Conservation (phyloP, 2,113 vertebrate species). For the Nothobranchius kuhntae region DNA sequence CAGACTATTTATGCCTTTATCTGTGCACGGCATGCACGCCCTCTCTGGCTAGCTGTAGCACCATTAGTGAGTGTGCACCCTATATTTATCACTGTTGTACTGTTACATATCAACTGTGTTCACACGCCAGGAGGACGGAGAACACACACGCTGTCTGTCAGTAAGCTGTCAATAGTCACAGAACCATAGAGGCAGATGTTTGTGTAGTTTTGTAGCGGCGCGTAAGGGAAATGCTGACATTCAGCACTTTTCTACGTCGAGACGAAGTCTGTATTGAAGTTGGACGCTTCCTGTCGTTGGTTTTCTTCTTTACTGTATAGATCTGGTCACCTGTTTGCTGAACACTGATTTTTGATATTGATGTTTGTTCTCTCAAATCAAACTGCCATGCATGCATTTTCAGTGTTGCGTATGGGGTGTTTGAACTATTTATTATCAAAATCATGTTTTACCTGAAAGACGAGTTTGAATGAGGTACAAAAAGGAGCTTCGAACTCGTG, state of each 20-base stretch:
- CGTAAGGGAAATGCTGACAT: slow-evolving; percentile 81
- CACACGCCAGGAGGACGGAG: slow-evolving; percentile 38
- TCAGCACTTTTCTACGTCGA: slow-evolving; percentile 73
- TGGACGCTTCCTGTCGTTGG: slow-evolving; percentile 67
- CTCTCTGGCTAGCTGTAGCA: slow-evolving; percentile 59
- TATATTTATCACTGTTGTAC: slow-evolving; percentile 50
- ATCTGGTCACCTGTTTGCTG: slow-evolving; percentile 53
- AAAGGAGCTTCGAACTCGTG: slow-evolving; percentile 71
- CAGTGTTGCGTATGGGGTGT: slow-evolving; percentile 83
- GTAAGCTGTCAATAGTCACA: slow-evolving; percentile 46
- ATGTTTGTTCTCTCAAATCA: slow-evolving; percentile 76
- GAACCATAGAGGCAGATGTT: slow-evolving; percentile 75
- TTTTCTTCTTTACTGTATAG: slow-evolving; percentile 63
- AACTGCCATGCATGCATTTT: slow-evolving; percentile 89
- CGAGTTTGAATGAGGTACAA: slow-evolving; percentile 76
- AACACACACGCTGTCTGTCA: slow-evolving; percentile 50
- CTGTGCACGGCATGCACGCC: slow-evolving; percentile 31
- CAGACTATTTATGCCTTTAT: slow-evolving; percentile 39
- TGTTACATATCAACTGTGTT: slow-evolving; percentile 53
- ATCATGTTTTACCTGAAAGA: slow-evolving; percentile 76
- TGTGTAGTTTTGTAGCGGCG: slow-evolving; percentile 67
- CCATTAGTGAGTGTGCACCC: slow-evolving; percentile 54
- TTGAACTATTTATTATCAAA: slow-evolving; percentile 78
- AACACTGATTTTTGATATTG: slow-evolving; percentile 83
- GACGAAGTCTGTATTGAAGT: slow-evolving; percentile 77